Conservation (phyloP, 2,797 vertebrate species). For the Anableps anableps region DNA sequence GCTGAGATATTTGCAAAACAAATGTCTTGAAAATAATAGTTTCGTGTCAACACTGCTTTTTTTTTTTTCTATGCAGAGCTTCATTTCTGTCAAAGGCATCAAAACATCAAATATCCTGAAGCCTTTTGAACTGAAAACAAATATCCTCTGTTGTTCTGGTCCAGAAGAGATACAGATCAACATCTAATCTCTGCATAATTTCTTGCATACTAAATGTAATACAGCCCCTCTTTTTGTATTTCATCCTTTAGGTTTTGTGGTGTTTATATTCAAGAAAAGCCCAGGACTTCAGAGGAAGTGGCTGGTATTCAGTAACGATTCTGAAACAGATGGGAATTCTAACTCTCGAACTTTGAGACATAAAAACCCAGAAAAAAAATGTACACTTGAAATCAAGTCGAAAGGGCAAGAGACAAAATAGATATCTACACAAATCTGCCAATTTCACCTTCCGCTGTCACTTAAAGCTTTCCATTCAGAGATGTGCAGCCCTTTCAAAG, state of each 20-base stretch:
- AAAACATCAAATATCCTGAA: slow-evolving; percentile 1
- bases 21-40: neutral
- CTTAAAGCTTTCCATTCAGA: neutral
- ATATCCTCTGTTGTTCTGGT: neutral
- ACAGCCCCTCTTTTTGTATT: neutral
- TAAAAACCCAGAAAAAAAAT: neutral
- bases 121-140: neutral
- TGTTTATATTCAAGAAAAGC: neutral
- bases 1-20: neutral
- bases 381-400: neutral
- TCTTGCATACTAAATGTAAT: neutral
- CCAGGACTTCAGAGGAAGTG: neutral
- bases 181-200: neutral
- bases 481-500: neutral
- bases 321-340: neutral
- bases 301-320: neutral
- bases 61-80: neutral
- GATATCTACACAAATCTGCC: neutral
- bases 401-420: neutral
- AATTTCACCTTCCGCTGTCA: neutral
- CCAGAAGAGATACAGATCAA: neutral
- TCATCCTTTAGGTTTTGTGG: neutral
- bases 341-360: neutral
- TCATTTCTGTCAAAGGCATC: neutral
- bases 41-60: neutral